Evolutionary conservation across 1,140 invertebrate genomes (phyloP), one percentile per base, ranked within the genome.

Genomic region (Araneus ventricosus): DNA sequence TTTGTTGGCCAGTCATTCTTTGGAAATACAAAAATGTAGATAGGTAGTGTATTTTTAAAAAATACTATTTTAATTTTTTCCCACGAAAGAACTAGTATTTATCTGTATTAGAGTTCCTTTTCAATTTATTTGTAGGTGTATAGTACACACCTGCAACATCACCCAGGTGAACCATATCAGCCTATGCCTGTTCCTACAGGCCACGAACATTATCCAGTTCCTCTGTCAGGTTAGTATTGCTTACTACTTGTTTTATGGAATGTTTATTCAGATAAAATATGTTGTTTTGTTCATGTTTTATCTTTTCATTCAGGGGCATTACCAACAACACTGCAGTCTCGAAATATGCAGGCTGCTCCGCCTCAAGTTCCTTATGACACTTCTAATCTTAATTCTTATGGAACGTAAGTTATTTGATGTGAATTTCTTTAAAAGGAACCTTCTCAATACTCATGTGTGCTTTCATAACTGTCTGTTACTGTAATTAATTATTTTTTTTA

Each of bases 331-430:
- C 84, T 59, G 24, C 84, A 57, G 7, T 61, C 84, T 30, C 24
- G 30, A 20, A 86, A 30, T 24, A 1, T 59, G n/a, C 84, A 86
- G 30, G 24, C 24, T 59, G 84, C 27, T 86, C 52, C 27, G 10
- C 34, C 70, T 34, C 70, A 75, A 75, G 52, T 86, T 86, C 84
- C 84, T 22, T 86, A 86, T 86, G 84, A 57, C 37, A 34, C 14
- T 14, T 59, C 84, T 37, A 86, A 86, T 34, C 27, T 22, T 17
- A 86, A 57, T 59, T 86, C 84, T 86, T 86, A 59, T 86, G 84
- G 30, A 57, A 63, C 27, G 84, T 86, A 86, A 86, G 27, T 86
- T 61, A 20, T 34, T 27, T 67, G 0, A 14, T 6, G 7, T 8
- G 6, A 63, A 63, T 27, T 17, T 52, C 10, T 52, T 52, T 52